Evolutionary conservation across 1,140 invertebrate species (phyloP).

Genomic region (Micrasema longulum): DNA sequence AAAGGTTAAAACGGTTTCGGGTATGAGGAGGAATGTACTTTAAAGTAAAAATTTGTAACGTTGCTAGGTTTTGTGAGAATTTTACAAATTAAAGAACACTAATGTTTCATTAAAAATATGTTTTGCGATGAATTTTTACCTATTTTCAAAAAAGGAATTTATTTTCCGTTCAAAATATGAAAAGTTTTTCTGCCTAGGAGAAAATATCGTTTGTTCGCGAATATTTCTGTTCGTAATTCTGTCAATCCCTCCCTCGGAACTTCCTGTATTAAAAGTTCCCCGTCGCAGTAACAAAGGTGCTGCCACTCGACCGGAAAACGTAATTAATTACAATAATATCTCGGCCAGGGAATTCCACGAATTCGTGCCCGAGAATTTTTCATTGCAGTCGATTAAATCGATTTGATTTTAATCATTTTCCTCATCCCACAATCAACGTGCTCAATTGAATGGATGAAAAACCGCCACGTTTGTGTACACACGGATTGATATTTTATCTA

Average conservation of each 20-base stretch:
- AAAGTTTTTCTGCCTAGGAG: conserved; percentile 5
- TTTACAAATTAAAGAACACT: no score
- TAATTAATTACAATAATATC: conserved; percentile 34
- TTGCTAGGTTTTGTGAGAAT: no score
- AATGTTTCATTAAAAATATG: no score
- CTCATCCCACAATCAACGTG: background rate
- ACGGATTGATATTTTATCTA: background rate
- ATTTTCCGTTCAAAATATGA: conserved; percentile 2
- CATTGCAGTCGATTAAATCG: conserved; percentile 26
- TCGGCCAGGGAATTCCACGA: conserved; percentile 9
- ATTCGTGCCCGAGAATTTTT: conserved; percentile 17
- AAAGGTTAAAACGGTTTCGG: no score
- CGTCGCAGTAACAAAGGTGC: background rate
- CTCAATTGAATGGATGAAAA: no score
- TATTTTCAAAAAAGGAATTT: no score
- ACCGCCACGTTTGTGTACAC: background rate
- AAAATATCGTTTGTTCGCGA: conserved; percentile 18
- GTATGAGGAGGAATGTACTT: no score
- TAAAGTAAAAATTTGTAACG: no score
- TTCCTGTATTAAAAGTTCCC: background rate
- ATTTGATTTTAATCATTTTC: conserved; percentile 15
- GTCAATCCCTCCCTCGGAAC: conserved; percentile 14
- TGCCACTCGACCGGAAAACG: conserved; percentile 22
- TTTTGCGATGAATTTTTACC: no score
- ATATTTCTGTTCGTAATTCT: conserved; percentile 17